Conservation (phyloP, 2,888 invertebrate species). For the Drosophila incognita region DNA sequence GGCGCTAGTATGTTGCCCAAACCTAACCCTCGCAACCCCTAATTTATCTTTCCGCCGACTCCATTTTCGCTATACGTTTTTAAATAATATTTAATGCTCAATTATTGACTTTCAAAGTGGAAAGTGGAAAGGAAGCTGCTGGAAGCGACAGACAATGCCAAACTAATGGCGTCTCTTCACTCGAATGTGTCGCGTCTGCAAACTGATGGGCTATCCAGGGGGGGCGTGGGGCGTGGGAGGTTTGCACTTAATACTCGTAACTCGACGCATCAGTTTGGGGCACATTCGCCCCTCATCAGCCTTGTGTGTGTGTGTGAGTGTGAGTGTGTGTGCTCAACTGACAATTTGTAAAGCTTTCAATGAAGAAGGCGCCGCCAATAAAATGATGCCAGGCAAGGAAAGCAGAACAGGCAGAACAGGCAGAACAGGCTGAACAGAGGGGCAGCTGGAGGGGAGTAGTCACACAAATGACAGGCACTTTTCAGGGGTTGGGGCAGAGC, state of each 20-base stretch:
- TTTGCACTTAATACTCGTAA: constrained; percentile 73
- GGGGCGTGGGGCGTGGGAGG: constrained; percentile 2
- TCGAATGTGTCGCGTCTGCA: not conserved
- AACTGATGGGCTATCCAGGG: not conserved
- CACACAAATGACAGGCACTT: constrained; percentile 61
- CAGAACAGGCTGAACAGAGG: not conserved
- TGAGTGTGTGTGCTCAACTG: constrained; percentile 66
- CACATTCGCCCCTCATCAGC: not conserved
- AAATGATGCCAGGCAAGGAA: constrained; percentile 36
- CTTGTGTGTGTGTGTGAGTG: constrained; percentile 4
- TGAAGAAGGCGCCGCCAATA: constrained; percentile 62
- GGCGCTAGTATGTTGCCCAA: constrained; percentile 13
- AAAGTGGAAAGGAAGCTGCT: constrained; percentile 17
- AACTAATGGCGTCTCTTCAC: constrained; percentile 63
- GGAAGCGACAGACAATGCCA: constrained; percentile 70
- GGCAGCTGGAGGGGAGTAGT: not conserved
- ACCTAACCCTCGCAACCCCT: too few relatives aligned
- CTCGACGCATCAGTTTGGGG: constrained; percentile 51
- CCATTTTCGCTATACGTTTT: constrained; percentile 42
- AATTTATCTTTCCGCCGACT: constrained; percentile 1
- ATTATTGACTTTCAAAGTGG: constrained; percentile 77
- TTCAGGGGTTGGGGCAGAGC: constrained; percentile 5
- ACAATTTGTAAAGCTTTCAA: constrained; percentile 78
- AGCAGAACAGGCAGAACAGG: not conserved
- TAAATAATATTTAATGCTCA: constrained; percentile 81